Evolutionary conservation across 1,140 invertebrate species (phyloP).

Genomic region (Zaprionus africanus): DNA sequence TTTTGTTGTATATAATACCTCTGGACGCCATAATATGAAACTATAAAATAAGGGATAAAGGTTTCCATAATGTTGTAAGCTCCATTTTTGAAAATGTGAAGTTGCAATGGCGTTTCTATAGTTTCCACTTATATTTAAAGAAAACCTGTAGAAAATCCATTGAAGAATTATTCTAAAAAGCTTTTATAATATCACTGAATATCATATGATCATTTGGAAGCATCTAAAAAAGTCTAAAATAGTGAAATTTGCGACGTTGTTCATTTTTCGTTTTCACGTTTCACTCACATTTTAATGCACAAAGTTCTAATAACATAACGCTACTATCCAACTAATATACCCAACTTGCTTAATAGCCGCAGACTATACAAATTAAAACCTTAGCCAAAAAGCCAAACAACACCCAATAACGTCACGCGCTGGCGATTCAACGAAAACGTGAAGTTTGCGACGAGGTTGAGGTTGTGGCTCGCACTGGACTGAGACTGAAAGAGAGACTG

Average conservation of each 20-base stretch:
- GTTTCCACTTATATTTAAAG: background rate
- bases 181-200: too few relatives aligned
- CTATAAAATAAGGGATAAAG: too few relatives aligned
- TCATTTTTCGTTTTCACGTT: too few relatives aligned
- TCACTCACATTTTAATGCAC: too few relatives aligned
- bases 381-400: conserved; percentile 37
- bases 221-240: too few relatives aligned
- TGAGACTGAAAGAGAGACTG: background rate
- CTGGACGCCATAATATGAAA: too few relatives aligned
- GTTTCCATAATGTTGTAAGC: too few relatives aligned
- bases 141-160: background rate
- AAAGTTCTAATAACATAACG: background rate
- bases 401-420: conserved; percentile 41
- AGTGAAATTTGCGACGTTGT: too few relatives aligned
- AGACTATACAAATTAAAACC: conserved; percentile 39
- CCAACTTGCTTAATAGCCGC: background rate
- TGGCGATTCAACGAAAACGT: conserved; percentile 47
- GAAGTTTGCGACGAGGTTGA: conserved; percentile 49
- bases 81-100: too few relatives aligned
- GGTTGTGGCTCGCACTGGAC: background rate
- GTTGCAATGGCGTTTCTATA: background rate
- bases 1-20: too few relatives aligned
- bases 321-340: background rate
- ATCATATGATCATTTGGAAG: too few relatives aligned
- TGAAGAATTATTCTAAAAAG: background rate